These are phyloP conservation scores for Macrophya alboannulata DNA, from an alignment of 2,888 invertebrate genomes.

Conservation along the genomic window DNA sequence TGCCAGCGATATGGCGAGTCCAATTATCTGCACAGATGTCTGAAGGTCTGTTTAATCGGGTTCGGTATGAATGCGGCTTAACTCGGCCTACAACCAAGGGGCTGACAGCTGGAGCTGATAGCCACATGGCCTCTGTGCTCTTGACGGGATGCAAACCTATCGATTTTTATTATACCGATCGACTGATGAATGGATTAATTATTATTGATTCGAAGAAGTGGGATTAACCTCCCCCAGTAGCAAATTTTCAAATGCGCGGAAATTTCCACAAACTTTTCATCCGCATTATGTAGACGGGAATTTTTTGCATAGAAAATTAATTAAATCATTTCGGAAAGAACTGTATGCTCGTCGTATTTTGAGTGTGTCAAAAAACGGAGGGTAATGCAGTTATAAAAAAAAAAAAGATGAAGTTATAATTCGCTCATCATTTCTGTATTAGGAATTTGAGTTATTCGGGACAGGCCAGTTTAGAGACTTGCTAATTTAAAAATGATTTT, in stretches of 20 bases:
- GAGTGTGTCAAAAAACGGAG: not conserved
- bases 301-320: not conserved
- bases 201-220: slow-evolving; percentile 58
- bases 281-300: not conserved
- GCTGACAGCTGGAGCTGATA: slow-evolving; percentile 75
- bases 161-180: slow-evolving; percentile 72
- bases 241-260: not conserved
- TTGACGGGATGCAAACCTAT: slow-evolving; percentile 72
- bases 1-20: not conserved
- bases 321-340: not conserved
- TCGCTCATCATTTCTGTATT: not conserved
- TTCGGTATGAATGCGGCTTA: slow-evolving; percentile 54
- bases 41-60: not conserved
- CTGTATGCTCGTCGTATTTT: not conserved
- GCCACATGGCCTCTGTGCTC: slow-evolving; percentile 74
- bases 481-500: not conserved
- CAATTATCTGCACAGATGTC: not conserved
- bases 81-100: slow-evolving; percentile 60
- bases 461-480: not conserved
- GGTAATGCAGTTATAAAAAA: not conserved
- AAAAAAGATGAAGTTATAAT: not conserved
- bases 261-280: not conserved
- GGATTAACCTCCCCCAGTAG: not conserved
- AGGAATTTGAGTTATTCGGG: not conserved
- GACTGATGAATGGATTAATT: slow-evolving; percentile 62